A percentile compares a stretch with the other conserved stretches of the same genome.
These are phyloP conservation scores for Chrosomus eos DNA, from an alignment of 2,797 vertebrate species.

Conservation along the genomic window DNA sequence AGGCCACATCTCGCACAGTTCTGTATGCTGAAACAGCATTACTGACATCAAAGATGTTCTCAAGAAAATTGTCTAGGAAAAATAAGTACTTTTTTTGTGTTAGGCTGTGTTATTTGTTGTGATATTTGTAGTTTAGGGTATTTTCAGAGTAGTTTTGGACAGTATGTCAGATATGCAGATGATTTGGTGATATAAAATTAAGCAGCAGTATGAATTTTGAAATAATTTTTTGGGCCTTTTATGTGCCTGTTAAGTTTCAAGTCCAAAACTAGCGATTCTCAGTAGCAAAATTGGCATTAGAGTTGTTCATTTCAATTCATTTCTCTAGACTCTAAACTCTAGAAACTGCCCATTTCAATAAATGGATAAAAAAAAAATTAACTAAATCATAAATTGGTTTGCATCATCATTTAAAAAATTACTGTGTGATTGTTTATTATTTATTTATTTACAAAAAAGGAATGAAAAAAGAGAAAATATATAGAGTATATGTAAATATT, in stretches of 20 bases:
- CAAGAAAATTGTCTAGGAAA: neutral
- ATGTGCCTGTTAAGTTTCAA: neutral
- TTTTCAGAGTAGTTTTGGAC: neutral
- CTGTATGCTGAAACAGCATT: neutral
- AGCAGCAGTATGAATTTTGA: neutral
- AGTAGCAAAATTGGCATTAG: neutral
- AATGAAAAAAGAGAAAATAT: no score
- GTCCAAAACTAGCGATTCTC: neutral
- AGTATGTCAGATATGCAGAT: neutral
- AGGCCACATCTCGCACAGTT: neutral
- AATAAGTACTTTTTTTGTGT: neutral
- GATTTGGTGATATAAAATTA: slow-evolving; percentile 5
- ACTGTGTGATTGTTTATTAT: neutral
- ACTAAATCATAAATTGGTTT: neutral
- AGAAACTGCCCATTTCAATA: neutral
- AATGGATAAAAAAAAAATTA: neutral
- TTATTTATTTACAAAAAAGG: no score
- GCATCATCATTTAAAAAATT: neutral
- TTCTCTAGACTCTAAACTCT: no score
- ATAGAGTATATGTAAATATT: no score
- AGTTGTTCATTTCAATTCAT: neutral
- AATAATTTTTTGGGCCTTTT: neutral
- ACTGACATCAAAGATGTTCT: neutral
- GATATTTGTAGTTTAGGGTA: neutral
- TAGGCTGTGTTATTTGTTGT: neutral